Evolutionary conservation across 2,888 invertebrate species (phyloP).

Genomic region (Campoletis raptor): DNA sequence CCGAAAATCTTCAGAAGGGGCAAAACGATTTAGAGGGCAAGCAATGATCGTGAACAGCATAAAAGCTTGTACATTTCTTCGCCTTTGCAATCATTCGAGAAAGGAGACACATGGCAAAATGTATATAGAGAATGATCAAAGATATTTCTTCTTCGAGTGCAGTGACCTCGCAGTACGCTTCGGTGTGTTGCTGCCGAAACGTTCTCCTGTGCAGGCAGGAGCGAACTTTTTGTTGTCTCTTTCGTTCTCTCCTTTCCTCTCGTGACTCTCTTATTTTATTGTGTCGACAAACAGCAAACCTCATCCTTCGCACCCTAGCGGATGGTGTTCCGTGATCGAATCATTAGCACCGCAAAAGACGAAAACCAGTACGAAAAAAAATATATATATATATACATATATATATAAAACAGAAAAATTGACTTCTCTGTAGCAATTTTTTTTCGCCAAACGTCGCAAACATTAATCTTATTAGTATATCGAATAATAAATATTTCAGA

Average conservation of each 20-base stretch:
- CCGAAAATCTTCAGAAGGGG: no score
- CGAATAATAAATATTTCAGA: neutral
- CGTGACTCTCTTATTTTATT: constrained; percentile 7
- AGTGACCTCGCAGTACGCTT: constrained; percentile 65
- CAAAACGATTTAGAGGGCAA: neutral
- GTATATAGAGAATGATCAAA: constrained; percentile 58
- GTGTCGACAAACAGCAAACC: constrained; percentile 17
- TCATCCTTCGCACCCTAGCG: neutral
- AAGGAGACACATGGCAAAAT: constrained; percentile 26
- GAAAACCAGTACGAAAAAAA: neutral
- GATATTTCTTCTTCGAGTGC: constrained; percentile 67
- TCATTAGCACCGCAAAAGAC: neutral
- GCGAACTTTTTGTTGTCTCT: constrained; percentile 39
- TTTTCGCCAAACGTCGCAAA: neutral
- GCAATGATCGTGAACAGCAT: neutral
- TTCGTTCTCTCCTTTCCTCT: neutral
- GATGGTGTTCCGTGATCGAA: neutral
- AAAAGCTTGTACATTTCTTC: neutral
- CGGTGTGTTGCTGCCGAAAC: constrained; percentile 65
- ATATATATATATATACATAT: no score
- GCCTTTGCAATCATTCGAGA: constrained; percentile 22
- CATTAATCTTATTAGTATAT: neutral
- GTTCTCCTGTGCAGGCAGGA: constrained; percentile 47
- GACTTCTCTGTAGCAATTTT: neutral
- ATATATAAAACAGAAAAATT: neutral